These are phyloP conservation scores for Bombus sylvicola DNA, from an alignment of 1,140 invertebrate species.

Conservation along the genomic window DNA sequence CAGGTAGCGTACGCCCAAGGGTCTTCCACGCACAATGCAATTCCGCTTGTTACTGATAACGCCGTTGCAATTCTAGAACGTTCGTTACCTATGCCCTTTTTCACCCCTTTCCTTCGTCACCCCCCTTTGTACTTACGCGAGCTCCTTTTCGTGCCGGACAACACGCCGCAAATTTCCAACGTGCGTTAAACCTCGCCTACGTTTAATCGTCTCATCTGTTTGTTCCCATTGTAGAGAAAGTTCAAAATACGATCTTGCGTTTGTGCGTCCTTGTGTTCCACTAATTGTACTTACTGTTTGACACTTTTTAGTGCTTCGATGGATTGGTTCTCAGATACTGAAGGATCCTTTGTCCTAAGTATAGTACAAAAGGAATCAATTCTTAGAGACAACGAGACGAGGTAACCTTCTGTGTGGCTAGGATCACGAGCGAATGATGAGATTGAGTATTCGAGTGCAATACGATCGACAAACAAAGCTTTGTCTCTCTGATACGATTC, in stretches of 20 bases:
- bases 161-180: not conserved
- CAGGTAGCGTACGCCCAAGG: conserved; percentile 33
- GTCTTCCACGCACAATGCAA: conserved; percentile 64
- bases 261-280: not conserved
- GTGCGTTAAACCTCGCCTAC: not conserved
- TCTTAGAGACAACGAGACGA: not conserved
- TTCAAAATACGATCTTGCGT: too few species aligned
- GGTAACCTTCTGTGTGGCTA: not conserved
- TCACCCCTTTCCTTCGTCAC: not conserved
- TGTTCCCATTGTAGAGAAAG: not conserved
- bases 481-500: too few species aligned
- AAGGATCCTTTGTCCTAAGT: not conserved
- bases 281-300: not conserved
- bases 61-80: conserved; percentile 48
- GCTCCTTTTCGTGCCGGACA: too few species aligned
- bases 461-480: too few species aligned
- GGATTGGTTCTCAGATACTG: not conserved
- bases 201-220: not conserved
- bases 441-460: too few species aligned
- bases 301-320: not conserved
- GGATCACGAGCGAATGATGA: too few species aligned
- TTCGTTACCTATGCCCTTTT: conserved; percentile 55
- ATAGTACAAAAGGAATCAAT: too few species aligned
- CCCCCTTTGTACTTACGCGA: too few species aligned
- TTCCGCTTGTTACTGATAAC: conserved; percentile 65